These are phyloP conservation scores for Cataglyphis hispanica DNA, from an alignment of 1,140 invertebrate species.

Conservation along the genomic window DNA sequence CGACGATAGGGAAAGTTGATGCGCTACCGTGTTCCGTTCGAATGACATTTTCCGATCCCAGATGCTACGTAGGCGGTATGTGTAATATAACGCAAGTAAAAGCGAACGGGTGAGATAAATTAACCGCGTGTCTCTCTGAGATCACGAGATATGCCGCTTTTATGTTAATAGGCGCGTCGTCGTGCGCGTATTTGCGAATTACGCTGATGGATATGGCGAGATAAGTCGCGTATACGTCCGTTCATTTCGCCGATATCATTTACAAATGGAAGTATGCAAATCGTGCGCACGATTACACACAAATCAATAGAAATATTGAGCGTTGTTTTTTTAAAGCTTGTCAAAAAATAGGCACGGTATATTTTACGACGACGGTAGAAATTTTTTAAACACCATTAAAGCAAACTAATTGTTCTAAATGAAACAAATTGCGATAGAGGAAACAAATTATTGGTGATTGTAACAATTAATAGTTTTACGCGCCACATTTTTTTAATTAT, in stretches of 20 bases:
- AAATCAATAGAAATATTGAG: constrained; percentile 32
- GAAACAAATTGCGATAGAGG: background rate
- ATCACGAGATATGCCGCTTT: constrained; percentile 61
- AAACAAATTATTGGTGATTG: background rate
- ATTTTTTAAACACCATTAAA: background rate
- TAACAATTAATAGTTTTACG: background rate
- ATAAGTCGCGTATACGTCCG: constrained; percentile 63
- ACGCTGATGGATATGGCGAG: constrained; percentile 67
- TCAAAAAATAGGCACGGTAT: background rate
- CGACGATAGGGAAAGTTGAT: constrained; percentile 66
- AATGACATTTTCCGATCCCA: constrained; percentile 63
- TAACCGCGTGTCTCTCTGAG: constrained; percentile 46
- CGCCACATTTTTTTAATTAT: background rate
- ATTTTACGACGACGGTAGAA: background rate
- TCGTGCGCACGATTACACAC: background rate
- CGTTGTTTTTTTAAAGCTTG: background rate
- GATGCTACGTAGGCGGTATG: constrained; percentile 48
- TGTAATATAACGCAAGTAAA: constrained; percentile 21
- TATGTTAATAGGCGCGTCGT: constrained; percentile 68
- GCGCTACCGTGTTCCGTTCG: constrained; percentile 69
- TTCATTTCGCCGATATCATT: constrained; percentile 57
- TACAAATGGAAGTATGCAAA: background rate
- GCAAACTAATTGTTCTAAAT: background rate
- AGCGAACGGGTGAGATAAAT: constrained; percentile 70
- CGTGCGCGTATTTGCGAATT: constrained; percentile 37